phyloP scores from a whole-genome alignment of 2,888 invertebrate genomes.

The Pteria penguin region DNA sequence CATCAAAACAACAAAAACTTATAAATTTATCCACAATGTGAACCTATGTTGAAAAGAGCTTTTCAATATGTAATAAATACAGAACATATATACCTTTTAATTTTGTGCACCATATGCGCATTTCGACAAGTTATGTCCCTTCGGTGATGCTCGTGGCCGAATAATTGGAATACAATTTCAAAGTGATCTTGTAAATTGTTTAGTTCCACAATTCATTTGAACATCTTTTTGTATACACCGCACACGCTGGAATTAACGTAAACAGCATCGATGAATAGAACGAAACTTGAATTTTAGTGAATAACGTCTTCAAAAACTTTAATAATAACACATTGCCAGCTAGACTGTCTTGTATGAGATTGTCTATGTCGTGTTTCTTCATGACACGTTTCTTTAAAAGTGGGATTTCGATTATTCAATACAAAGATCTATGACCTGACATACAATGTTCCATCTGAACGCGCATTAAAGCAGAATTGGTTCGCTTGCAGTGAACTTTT shows the following conservation, averaged over 20 bases:
- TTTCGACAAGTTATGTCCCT: too few relatives aligned
- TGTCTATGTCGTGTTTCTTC: not conserved
- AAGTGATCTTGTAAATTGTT: not conserved
- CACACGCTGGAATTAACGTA: not conserved
- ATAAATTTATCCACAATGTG: too few relatives aligned
- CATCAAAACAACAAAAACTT: too few relatives aligned
- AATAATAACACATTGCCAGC: not conserved
- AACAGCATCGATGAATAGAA: not conserved
- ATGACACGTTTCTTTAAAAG: not conserved
- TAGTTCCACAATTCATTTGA: not conserved
- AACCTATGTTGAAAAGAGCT: too few relatives aligned
- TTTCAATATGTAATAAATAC: too few relatives aligned
- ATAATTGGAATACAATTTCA: too few relatives aligned
- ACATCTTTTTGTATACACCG: not conserved
- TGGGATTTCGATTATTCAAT: not conserved
- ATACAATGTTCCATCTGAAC: not conserved
- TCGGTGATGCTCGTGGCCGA: too few relatives aligned
- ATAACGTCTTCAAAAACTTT: not conserved
- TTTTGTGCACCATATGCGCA: too few relatives aligned
- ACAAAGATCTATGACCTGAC: not conserved
- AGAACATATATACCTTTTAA: too few relatives aligned
- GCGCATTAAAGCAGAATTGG: not conserved
- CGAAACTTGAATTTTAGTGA: not conserved
- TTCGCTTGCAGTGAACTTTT: not conserved
- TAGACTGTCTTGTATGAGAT: not conserved